Evolutionary conservation across 2,888 invertebrate genomes (phyloP).

Genomic region (Phyto melanocephala): DNA sequence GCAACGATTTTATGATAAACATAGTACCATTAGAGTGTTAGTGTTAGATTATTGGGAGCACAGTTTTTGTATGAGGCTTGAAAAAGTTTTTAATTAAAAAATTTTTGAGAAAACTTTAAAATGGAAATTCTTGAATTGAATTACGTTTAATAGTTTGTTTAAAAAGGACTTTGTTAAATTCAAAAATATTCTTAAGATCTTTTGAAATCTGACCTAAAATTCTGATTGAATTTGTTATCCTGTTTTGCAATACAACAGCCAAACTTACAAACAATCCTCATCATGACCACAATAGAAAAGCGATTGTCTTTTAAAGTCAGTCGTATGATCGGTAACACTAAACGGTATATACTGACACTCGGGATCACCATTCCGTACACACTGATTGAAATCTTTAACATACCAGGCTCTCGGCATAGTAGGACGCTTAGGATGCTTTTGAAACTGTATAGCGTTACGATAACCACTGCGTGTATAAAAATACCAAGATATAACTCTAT

Average conservation of each 20-base stretch:
- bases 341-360: slow-evolving; percentile 87
- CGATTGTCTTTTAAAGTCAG: slow-evolving; percentile 89
- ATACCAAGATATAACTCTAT: slow-evolving; percentile 93
- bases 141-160: no score
- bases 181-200: neutral
- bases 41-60: neutral
- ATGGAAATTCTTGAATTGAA: no score
- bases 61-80: neutral
- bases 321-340: slow-evolving; percentile 82
- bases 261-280: slow-evolving; percentile 87
- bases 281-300: slow-evolving; percentile 94
- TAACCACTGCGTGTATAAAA: slow-evolving; percentile 85
- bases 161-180: neutral
- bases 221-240: neutral
- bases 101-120: neutral
- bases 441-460: slow-evolving; percentile 83
- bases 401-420: slow-evolving; percentile 69
- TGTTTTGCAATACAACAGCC: no score
- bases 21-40: neutral
- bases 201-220: neutral
- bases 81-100: no score
- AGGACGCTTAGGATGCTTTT: slow-evolving; percentile 86
- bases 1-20: neutral
- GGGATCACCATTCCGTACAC: slow-evolving; percentile 88
- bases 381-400: slow-evolving; percentile 85